Conservation (phyloP, 2,797 vertebrate species). For the Cyclura pinguis region DNA sequence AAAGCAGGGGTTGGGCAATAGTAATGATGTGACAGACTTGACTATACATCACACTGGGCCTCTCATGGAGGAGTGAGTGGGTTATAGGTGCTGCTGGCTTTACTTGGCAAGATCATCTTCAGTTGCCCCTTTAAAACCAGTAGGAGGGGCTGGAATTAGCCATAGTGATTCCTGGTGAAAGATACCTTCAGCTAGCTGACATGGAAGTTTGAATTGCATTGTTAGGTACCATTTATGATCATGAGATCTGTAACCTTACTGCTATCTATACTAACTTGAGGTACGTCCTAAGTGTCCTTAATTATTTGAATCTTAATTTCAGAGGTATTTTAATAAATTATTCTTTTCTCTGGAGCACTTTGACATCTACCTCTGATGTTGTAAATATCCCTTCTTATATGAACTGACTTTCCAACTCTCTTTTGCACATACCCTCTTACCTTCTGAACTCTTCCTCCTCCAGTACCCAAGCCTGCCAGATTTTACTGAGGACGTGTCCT, state of each 20-base stretch:
- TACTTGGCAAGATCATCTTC: background rate
- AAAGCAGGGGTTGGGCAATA: background rate
- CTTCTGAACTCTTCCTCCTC: slow-evolving; percentile 13
- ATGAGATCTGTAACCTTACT: background rate
- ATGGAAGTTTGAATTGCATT: background rate
- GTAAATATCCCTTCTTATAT: background rate
- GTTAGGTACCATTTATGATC: background rate
- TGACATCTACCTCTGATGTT: slow-evolving; percentile 28
- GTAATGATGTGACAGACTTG: background rate
- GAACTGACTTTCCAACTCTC: background rate
- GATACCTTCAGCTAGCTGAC: background rate
- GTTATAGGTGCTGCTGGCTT: no score
- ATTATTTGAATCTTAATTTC: background rate
- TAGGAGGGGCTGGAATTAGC: background rate
- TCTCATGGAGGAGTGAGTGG: no score
- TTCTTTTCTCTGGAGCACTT: background rate
- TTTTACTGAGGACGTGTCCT: background rate
- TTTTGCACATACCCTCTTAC: slow-evolving; percentile 11
- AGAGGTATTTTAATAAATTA: background rate
- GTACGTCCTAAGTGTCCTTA: background rate
- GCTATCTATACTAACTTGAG: background rate
- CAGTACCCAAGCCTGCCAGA: fast-evolving
- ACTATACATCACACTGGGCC: background rate
- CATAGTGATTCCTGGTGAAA: no score
- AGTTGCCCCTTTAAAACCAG: background rate